Percentiles rank a stretch among this genome's conserved stretches.
Conservation (phyloP, 2,797 vertebrate species). For the Poliocrania exsul region DNA sequence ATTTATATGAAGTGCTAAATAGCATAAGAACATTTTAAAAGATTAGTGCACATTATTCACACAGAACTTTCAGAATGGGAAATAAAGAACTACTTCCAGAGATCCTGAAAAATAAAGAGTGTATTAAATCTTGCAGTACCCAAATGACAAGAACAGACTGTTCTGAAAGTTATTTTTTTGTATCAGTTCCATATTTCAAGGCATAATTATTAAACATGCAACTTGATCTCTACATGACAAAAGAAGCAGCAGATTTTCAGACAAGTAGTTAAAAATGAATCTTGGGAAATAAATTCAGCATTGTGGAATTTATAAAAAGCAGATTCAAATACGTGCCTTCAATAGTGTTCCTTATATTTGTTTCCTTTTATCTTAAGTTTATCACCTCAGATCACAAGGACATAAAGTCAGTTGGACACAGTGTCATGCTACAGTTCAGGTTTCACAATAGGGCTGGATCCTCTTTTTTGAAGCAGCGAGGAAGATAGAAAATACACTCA, state of each 20-base stretch:
- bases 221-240: conserved; percentile 25
- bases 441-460: neutral
- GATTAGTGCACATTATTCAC: neutral
- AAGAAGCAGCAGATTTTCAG: conserved; percentile 40
- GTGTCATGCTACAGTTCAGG: neutral
- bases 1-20: conserved; percentile 8
- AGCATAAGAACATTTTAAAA: neutral
- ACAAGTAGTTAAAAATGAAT: neutral
- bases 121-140: neutral
- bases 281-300: neutral
- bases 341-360: neutral
- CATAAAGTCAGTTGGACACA: neutral
- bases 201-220: conserved; percentile 31
- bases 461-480: neutral
- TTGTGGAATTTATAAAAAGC: neutral
- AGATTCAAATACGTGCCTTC: neutral
- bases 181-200: conserved; percentile 13
- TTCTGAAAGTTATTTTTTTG: conserved; percentile 29
- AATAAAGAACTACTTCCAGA: conserved; percentile 4
- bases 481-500: neutral
- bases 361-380: neutral
- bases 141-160: conserved; percentile 42
- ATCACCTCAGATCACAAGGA: neutral
- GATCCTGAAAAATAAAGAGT: neutral
- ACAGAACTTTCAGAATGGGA: neutral